Evolutionary conservation across 2,113 vertebrate genomes (phyloP).

Genomic region (Carettochelys insculpta): DNA sequence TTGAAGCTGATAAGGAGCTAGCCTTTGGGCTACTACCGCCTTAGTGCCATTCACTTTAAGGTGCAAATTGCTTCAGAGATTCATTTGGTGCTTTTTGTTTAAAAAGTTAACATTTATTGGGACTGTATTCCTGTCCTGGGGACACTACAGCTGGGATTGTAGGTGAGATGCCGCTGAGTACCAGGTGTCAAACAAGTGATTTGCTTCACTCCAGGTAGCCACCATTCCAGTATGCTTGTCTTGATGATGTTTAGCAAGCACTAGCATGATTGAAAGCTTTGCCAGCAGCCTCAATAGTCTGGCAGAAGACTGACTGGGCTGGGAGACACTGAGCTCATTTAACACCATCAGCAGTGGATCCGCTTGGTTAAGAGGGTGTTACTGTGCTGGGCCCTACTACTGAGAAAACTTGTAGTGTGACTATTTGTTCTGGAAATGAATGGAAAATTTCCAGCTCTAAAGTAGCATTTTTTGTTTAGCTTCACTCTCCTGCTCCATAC

Average conservation of each 20-base stretch:
- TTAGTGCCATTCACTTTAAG: neutral
- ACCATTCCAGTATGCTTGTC: neutral
- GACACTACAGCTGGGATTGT: neutral
- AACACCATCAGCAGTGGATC: neutral
- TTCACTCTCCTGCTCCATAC: neutral
- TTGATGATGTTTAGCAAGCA: neutral
- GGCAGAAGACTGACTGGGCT: neutral
- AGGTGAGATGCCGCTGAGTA: neutral
- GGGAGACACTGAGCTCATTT: neutral
- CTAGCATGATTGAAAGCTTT: neutral
- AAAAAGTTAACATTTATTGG: neutral
- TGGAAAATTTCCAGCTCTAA: neutral
- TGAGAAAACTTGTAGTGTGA: neutral
- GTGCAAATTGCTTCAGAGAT: slow-evolving; percentile 20
- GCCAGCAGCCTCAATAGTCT: neutral
- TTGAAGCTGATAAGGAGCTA: neutral
- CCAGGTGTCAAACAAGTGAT: too few species aligned
- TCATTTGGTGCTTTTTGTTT: neutral
- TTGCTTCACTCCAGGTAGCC: neutral
- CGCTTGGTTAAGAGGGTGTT: neutral
- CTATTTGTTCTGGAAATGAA: too few species aligned
- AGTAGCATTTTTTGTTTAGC: neutral
- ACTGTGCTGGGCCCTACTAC: neutral
- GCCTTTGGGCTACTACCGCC: neutral
- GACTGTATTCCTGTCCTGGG: neutral